These are phyloP conservation scores for Macropodus opercularis DNA, from an alignment of 2,797 vertebrate genomes.

Conservation along the genomic window DNA sequence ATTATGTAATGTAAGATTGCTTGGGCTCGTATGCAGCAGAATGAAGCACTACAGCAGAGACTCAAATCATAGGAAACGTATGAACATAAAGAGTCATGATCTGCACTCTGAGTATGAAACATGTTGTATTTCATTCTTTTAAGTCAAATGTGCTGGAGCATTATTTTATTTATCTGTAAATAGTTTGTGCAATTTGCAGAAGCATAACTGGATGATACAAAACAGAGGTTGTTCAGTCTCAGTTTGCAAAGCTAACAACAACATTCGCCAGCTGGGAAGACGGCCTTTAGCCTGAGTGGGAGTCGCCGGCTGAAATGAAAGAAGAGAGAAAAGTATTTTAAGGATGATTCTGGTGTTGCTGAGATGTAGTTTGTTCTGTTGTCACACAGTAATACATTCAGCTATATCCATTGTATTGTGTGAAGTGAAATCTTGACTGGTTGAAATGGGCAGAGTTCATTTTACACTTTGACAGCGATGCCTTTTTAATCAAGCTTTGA, in stretches of 20 bases:
- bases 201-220: slow-evolving; percentile 15
- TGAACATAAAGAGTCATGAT: too few relatives aligned
- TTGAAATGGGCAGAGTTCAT: slow-evolving; percentile 14
- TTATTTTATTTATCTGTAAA: slow-evolving; percentile 1
- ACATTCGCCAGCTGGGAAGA: slow-evolving; percentile 60
- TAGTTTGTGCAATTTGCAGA: slow-evolving; percentile 3
- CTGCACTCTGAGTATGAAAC: too few relatives aligned
- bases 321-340: slow-evolving; percentile 58
- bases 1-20: too few relatives aligned
- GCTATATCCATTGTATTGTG: slow-evolving; percentile 4
- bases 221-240: slow-evolving; percentile 45
- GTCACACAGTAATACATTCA: slow-evolving; percentile 33
- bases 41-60: neutral
- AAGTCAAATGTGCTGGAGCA: neutral
- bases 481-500: slow-evolving; percentile 16
- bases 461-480: slow-evolving; percentile 32
- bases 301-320: slow-evolving; percentile 62
- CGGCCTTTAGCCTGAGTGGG: slow-evolving; percentile 76
- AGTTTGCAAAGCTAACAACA: slow-evolving; percentile 53
- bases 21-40: neutral
- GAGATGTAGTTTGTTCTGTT: slow-evolving; percentile 16
- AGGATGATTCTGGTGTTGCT: slow-evolving; percentile 45
- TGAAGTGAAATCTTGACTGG: neutral
- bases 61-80: too few relatives aligned
- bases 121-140: neutral